Evolutionary conservation across 2,888 invertebrate species (phyloP), one percentile per base, ranked within the genome.

Genomic region (Entomobrya multifasciata): DNA sequence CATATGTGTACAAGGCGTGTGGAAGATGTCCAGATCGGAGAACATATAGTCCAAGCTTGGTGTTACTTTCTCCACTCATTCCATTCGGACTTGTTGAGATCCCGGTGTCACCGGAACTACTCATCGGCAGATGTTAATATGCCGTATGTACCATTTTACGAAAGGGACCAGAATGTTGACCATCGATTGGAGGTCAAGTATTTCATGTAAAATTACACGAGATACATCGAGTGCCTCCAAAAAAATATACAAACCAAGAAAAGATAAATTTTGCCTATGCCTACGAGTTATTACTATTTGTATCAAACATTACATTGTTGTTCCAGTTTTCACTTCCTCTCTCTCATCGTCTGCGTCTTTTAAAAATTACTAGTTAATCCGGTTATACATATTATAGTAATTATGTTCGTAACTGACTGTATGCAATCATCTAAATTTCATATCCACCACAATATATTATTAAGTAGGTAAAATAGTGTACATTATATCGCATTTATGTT

Each of bases 61-160:
- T 94, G 96, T 20, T 97, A 97, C 92, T 95, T 97, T 91, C 93
- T 97, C 22, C 95, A 95, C 88, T 94, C 94, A 60, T 97, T 95
- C 92, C 95, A 94, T 77, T 93, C 94, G 0, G 93, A 94, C 0
- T 92, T 96, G 5, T 92, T 97, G 10, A 92, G 94, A 0, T 81
- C 81, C 11, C 92, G 94, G 83, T 94, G 94, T 0, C 94, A 93
- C 91, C 92, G 95, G 84, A 94, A 94, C 1, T 93, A 93, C 78
- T 97, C 97, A 91, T 94, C 94, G n/a, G 95, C 94, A 1, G 74
- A 87, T 44, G 96, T 95, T 90, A 95, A 95, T 6, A 93, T 95
- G 88, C 94, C 93, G 27, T 97, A 97, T 92, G 93, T 94, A 89
- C 94, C 95, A 94, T 96, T 96, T 95, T 96, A 96, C 92, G 93